Evolutionary conservation across 92 coral and sea anemone genomes (phyloP).

Genomic region (Porites lobata): DNA sequence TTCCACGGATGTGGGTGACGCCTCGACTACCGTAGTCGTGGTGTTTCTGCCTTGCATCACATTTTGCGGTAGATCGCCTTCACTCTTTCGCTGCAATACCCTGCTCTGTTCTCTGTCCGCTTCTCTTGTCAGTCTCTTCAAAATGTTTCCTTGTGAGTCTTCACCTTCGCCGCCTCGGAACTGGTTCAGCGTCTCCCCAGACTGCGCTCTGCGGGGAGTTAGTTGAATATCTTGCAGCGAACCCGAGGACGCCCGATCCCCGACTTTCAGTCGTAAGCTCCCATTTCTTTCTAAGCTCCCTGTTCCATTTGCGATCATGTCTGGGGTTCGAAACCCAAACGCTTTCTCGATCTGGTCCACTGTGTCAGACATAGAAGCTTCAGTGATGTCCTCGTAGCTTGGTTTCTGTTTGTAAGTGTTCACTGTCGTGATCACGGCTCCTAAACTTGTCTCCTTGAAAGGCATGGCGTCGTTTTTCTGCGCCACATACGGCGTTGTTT

Average conservation of each 20-base stretch:
- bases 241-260: slow-evolving; percentile 32
- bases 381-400: slow-evolving; percentile 78
- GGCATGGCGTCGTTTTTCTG: slow-evolving; percentile 68
- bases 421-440: slow-evolving; percentile 92
- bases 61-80: slow-evolving; percentile 43
- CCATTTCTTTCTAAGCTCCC: slow-evolving; percentile 61
- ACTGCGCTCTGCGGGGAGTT: slow-evolving; percentile 36
- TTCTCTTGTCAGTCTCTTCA: slow-evolving; percentile 48
- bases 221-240: slow-evolving; percentile 46
- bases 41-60: slow-evolving; percentile 3
- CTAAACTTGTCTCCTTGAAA: slow-evolving; percentile 97
- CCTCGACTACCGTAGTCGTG: slow-evolving; percentile 44
- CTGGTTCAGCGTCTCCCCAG: slow-evolving; percentile 48
- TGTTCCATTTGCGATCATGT: slow-evolving; percentile 71
- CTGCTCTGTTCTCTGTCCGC: slow-evolving; percentile 27
- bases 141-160: slow-evolving; percentile 24
- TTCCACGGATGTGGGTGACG: slow-evolving; percentile 63
- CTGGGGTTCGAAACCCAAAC: slow-evolving; percentile 86
- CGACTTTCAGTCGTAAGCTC: slow-evolving; percentile 42
- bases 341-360: slow-evolving; percentile 98
- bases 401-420: slow-evolving; percentile 89
- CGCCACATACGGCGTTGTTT: slow-evolving; percentile 26
- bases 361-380: slow-evolving; percentile 94
- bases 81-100: slow-evolving; percentile 29
- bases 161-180: slow-evolving; percentile 41